Percentiles rank a stretch among this genome's conserved stretches.
phyloP scores from a whole-genome alignment of 2,797 vertebrate genomes.

The Sebastolobus altivelis region DNA sequence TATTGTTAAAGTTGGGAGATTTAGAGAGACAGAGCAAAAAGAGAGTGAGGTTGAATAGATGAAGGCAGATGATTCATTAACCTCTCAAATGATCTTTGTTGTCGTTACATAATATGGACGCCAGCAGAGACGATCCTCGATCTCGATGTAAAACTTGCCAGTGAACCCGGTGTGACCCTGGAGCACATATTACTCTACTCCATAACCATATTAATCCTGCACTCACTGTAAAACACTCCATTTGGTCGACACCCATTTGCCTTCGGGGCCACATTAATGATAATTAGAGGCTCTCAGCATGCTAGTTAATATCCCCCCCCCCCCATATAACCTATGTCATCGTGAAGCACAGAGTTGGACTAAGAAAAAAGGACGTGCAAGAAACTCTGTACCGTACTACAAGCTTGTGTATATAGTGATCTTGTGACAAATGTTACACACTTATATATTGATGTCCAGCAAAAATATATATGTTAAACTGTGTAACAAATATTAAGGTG shows the following conservation, averaged over 20 bases:
- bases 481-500: too few species aligned
- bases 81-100: slow-evolving; percentile 23
- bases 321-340: slow-evolving; percentile 63
- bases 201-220: slow-evolving; percentile 38
- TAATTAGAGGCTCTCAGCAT: slow-evolving; percentile 75
- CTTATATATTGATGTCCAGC: too few species aligned
- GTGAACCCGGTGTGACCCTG: slow-evolving; percentile 70
- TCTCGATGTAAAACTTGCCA: slow-evolving; percentile 36
- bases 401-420: too few species aligned
- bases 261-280: slow-evolving; percentile 75
- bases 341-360: too few species aligned
- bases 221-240: slow-evolving; percentile 68
- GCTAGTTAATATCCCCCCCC: slow-evolving; percentile 64
- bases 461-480: too few species aligned
- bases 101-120: slow-evolving; percentile 43
- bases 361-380: too few species aligned
- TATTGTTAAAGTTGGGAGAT: not conserved
- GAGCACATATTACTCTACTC: slow-evolving; percentile 48
- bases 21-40: not conserved
- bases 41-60: not conserved
- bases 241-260: slow-evolving; percentile 70
- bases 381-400: too few species aligned
- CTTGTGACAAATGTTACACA: too few species aligned
- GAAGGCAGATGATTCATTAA: slow-evolving; percentile 19
- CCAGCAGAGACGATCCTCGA: not conserved